phyloP scores from a whole-genome alignment of 2,888 invertebrate species.

The Eledone cirrhosa region DNA sequence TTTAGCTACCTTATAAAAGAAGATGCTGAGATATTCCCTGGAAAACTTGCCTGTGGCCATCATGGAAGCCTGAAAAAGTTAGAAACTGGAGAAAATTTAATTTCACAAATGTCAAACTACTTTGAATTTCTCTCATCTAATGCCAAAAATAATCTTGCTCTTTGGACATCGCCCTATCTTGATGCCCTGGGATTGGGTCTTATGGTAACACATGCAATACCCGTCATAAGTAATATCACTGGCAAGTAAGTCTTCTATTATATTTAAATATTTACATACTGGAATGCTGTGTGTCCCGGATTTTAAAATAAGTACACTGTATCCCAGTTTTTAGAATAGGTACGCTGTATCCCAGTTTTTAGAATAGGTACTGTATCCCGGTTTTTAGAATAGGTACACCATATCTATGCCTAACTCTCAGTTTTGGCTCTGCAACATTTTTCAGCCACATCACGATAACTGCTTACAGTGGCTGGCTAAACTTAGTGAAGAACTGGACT shows the following conservation, averaged over 20 bases:
- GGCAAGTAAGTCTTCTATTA: conserved; percentile 53
- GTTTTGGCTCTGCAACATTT: no score
- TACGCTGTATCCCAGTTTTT: no score
- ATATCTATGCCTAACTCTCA: no score
- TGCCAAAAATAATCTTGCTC: conserved; percentile 60
- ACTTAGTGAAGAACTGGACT: no score
- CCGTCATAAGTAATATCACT: conserved; percentile 61
- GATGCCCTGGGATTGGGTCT: conserved; percentile 67
- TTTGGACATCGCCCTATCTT: conserved; percentile 68
- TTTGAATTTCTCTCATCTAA: conserved; percentile 66
- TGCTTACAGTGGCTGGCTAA: no score
- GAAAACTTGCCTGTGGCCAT: conserved; percentile 63
- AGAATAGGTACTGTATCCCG: no score
- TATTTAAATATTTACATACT: no score
- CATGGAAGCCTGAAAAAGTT: conserved; percentile 65
- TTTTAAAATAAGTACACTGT: no score
- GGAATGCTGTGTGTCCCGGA: no score
- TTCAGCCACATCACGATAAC: no score
- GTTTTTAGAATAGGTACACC: no score
- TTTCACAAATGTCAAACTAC: conserved; percentile 67
- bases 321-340: no score
- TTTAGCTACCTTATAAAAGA: conserved; percentile 67
- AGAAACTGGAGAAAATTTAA: conserved; percentile 65
- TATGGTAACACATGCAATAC: conserved; percentile 67
- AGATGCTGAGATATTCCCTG: conserved; percentile 66